Percentiles rank a stretch among this genome's conserved stretches.
These are phyloP conservation scores for Hydrolagus affinis DNA, from an alignment of 2,113 vertebrate species.

Conservation along the genomic window DNA sequence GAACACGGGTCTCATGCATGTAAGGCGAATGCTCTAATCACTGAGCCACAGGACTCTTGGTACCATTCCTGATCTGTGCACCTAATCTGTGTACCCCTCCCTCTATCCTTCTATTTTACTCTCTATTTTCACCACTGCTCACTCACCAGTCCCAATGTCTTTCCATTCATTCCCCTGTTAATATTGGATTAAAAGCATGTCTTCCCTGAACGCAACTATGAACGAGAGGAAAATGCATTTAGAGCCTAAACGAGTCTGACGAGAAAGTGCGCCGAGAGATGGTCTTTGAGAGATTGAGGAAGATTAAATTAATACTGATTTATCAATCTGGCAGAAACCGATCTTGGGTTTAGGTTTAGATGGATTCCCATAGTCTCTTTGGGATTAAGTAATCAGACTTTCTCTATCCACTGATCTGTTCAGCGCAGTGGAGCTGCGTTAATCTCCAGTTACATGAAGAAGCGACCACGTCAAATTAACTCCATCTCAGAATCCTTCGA, in stretches of 20 bases:
- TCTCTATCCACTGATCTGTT: constrained; percentile 38
- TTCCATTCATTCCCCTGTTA: too few relatives aligned
- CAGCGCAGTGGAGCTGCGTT: constrained; percentile 43
- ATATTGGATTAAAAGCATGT: too few relatives aligned
- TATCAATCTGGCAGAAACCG: background rate
- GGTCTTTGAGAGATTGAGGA: background rate
- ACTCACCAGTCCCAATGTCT: too few relatives aligned
- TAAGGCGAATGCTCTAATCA: too few relatives aligned
- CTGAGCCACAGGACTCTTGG: too few relatives aligned
- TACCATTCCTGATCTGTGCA: too few relatives aligned
- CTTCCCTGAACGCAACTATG: background rate
- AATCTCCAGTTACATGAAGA: constrained; percentile 28
- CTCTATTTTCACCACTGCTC: too few relatives aligned
- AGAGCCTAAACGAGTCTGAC: background rate
- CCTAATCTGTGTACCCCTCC: too few relatives aligned
- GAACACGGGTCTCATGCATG: too few relatives aligned
- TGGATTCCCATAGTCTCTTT: constrained; percentile 33
- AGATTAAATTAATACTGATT: background rate
- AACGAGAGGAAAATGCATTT: background rate
- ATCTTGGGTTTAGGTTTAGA: background rate
- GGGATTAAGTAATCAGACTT: constrained; percentile 37
- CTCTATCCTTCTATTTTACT: too few relatives aligned
- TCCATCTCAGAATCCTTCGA: too few relatives aligned
- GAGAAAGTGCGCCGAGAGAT: background rate
- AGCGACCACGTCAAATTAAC: background rate